Conservation (phyloP, 2,113 vertebrate species). For the Nyctibius bracteatus region DNA sequence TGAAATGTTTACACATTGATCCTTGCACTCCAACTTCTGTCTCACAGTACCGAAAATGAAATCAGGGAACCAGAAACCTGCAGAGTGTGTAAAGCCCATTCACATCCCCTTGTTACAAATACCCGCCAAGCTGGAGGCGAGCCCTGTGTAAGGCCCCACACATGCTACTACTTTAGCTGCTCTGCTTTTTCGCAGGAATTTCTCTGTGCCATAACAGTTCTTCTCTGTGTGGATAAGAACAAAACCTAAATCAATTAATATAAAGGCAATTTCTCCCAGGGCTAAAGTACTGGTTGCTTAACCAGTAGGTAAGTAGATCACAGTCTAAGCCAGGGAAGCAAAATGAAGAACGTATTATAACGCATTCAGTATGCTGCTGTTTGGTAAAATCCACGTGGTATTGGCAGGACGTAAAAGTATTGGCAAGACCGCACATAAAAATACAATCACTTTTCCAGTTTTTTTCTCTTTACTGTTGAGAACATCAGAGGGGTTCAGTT, state of each 20-base stretch:
- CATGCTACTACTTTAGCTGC: background rate
- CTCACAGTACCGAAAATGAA: background rate
- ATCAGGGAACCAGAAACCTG: background rate
- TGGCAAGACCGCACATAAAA: background rate
- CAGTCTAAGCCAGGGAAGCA: background rate
- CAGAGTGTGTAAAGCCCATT: rapidly evolving
- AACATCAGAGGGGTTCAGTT: background rate
- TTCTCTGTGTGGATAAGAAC: background rate
- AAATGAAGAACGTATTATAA: background rate
- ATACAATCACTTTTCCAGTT: background rate
- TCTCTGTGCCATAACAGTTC: background rate
- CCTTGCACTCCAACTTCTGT: background rate
- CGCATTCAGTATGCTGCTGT: background rate
- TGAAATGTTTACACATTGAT: background rate
- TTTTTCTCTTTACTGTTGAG: background rate
- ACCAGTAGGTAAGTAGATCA: background rate
- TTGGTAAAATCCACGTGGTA: background rate
- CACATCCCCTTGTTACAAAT: rapidly evolving
- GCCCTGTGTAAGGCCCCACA: background rate
- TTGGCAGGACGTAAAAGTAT: background rate
- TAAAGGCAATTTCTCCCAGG: background rate
- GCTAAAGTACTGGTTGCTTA: background rate
- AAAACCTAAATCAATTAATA: background rate
- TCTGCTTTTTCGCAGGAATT: background rate
- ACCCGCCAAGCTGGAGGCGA: background rate